Evolutionary conservation across 2,888 invertebrate genomes (phyloP).

Genomic region (Hesperia comma): DNA sequence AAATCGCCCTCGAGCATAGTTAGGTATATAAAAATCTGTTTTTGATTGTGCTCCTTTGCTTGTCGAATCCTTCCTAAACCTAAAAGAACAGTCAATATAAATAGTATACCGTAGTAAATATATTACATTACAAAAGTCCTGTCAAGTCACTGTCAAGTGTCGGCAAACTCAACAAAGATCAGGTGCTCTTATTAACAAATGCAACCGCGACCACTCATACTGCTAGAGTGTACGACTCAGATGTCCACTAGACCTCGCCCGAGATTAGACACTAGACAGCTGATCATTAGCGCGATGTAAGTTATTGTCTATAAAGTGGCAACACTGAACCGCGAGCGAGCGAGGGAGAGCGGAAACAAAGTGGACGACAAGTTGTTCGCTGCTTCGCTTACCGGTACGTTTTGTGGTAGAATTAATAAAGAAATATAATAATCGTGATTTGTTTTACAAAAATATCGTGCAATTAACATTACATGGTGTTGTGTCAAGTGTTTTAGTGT

Average conservation of each 20-base stretch:
- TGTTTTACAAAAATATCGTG: slow-evolving; percentile 55
- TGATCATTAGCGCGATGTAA: slow-evolving; percentile 17
- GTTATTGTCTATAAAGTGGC: slow-evolving; percentile 45
- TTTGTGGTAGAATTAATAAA: slow-evolving; percentile 66
- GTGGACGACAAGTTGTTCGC: slow-evolving; percentile 53
- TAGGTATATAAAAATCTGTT: no score
- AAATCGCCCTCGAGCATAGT: no score
- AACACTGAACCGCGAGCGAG: slow-evolving; percentile 63
- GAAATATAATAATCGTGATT: slow-evolving; percentile 66
- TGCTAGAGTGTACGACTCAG: background rate
- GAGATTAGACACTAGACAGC: slow-evolving; percentile 9
- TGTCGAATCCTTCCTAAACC: no score
- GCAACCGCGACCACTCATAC: background rate
- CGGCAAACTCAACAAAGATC: background rate
- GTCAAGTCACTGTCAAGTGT: background rate
- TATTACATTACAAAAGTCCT: background rate
- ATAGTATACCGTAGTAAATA: no score
- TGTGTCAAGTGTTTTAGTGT: slow-evolving; percentile 42
- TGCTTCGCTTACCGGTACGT: slow-evolving; percentile 59
- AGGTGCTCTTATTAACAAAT: background rate
- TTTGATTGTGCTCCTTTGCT: no score
- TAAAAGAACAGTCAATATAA: no score
- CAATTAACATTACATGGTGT: slow-evolving; percentile 51
- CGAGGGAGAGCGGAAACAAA: slow-evolving; percentile 68
- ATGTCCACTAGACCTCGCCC: slow-evolving; percentile 10